Evolutionary conservation across 2,113 vertebrate species (phyloP).

Genomic region (Cebidichthys violaceus): DNA sequence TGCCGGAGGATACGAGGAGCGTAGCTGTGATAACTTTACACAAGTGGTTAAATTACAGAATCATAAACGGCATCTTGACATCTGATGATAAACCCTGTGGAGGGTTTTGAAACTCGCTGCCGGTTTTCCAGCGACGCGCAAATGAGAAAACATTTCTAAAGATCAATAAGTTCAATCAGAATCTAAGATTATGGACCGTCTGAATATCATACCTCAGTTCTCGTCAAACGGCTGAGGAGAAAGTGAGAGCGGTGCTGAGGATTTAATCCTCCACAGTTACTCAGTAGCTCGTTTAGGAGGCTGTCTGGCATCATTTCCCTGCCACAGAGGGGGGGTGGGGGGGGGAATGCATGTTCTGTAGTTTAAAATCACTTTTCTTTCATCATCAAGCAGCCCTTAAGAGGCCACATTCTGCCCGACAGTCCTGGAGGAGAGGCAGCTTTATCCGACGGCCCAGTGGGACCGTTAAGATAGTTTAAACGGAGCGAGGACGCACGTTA

Average conservation of each 20-base stretch:
- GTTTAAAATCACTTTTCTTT: constrained; percentile 16
- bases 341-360: constrained; percentile 34
- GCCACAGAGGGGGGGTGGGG: too few relatives aligned
- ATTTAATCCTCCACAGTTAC: neutral
- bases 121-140: too few relatives aligned
- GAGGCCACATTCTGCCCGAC: constrained; percentile 41
- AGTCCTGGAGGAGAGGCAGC: constrained; percentile 22
- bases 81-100: neutral
- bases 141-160: too few relatives aligned
- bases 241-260: neutral
- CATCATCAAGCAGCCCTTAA: constrained; percentile 38
- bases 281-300: constrained; percentile 49
- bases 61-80: neutral
- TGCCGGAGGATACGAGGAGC: neutral
- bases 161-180: neutral
- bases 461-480: constrained; percentile 43
- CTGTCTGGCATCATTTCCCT: constrained; percentile 54
- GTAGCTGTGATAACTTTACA: neutral
- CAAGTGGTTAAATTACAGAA: neutral
- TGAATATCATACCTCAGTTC: neutral
- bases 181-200: neutral
- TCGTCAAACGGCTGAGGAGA: constrained; percentile 2
- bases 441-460: constrained; percentile 37
- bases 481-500: constrained; percentile 13
- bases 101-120: neutral